These are phyloP conservation scores for Aricia artaxerxes DNA, from an alignment of 2,888 invertebrate species.

Conservation along the genomic window DNA sequence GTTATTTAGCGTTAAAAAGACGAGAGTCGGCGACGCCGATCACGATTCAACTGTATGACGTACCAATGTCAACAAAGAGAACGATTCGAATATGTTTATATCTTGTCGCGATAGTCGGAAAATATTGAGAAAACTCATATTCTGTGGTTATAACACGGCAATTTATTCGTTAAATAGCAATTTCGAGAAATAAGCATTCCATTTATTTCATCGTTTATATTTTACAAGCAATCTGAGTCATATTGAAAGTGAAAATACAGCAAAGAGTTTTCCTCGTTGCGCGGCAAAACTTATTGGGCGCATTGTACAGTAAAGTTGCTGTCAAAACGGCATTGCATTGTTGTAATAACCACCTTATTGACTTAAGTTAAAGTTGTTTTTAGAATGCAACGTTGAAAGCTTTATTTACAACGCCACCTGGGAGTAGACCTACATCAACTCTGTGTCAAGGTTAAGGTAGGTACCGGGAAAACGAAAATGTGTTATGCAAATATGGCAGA, in stretches of 20 bases:
- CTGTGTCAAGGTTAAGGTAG: constrained; percentile 7
- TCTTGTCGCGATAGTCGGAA: constrained; percentile 24
- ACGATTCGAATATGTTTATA: constrained; percentile 42
- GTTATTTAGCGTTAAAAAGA: constrained; percentile 54
- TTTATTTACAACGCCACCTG: constrained; percentile 28
- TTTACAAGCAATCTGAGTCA: background rate
- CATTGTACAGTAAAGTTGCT: constrained; percentile 16
- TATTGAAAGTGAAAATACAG: constrained; percentile 5
- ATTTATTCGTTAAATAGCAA: background rate
- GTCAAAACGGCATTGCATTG: background rate
- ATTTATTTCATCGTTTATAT: background rate
- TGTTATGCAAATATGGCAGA: background rate
- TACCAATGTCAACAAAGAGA: constrained; percentile 57
- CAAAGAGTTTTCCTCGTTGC: background rate
- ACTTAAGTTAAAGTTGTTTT: background rate
- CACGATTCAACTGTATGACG: constrained; percentile 64
- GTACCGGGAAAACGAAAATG: constrained; percentile 12
- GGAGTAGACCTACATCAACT: background rate
- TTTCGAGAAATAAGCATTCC: background rate
- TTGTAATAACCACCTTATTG: background rate
- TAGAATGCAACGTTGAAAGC: background rate
- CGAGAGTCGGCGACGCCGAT: constrained; percentile 62
- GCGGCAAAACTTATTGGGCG: constrained; percentile 27
- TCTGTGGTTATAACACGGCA: background rate
- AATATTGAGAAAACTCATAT: background rate